Percentiles rank a stretch among this genome's conserved stretches.
Evolutionary conservation across 2,888 invertebrate species (phyloP).

Genomic region (Spisula solida): DNA sequence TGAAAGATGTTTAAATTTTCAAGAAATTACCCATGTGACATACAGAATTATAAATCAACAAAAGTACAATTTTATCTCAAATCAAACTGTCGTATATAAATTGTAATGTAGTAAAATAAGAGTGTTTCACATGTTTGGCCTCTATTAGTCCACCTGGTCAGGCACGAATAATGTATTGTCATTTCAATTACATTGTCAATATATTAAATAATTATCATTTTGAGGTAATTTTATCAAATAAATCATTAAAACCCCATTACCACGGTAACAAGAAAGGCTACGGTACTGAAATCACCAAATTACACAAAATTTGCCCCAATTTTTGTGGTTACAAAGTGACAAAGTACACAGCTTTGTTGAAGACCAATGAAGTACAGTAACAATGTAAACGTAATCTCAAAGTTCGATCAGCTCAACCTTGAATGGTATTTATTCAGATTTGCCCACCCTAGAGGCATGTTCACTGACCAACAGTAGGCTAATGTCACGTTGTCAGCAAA

Average conservation of each 20-base stretch:
- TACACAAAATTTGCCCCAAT: neutral
- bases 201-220: neutral
- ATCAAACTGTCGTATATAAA: too few relatives aligned
- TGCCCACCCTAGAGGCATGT: neutral
- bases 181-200: neutral
- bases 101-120: neutral
- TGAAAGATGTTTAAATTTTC: too few relatives aligned
- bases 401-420: neutral
- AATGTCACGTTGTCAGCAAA: neutral
- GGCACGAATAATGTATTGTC: neutral
- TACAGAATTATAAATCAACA: too few relatives aligned
- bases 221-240: conserved; percentile 4
- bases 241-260: conserved; percentile 14
- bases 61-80: too few relatives aligned
- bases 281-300: neutral
- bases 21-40: too few relatives aligned
- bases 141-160: neutral
- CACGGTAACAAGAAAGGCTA: conserved; percentile 1
- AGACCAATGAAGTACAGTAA: neutral
- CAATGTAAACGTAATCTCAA: neutral
- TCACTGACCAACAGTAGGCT: neutral
- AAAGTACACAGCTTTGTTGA: conserved; percentile 1
- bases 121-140: neutral
- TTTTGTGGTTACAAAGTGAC: neutral
- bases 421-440: neutral